phyloP scores from a whole-genome alignment of 2,888 invertebrate species.

The Nomada lathburiana region DNA sequence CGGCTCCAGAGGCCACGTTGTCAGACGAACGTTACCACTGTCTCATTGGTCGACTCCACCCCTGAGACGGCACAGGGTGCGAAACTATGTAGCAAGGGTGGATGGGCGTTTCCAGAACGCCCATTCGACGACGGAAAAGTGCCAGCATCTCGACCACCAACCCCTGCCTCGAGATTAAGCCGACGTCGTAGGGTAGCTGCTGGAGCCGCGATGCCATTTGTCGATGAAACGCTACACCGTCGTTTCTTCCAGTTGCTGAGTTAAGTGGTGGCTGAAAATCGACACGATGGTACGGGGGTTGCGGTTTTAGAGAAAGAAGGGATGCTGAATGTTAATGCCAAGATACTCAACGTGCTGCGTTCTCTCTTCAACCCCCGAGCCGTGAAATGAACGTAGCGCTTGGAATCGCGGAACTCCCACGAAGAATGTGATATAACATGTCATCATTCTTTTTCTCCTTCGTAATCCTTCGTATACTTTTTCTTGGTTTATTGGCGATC shows the following conservation, averaged over 20 bases:
- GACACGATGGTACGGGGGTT: slow-evolving; percentile 37
- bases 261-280: slow-evolving; percentile 15
- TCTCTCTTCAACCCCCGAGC: neutral
- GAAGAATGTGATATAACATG: neutral
- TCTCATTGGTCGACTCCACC: slow-evolving; percentile 82
- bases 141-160: slow-evolving; percentile 53
- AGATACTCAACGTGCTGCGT: slow-evolving; percentile 16
- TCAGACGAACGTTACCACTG: slow-evolving; percentile 79
- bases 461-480: too few relatives aligned
- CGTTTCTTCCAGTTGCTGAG: slow-evolving; percentile 19
- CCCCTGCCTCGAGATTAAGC: slow-evolving; percentile 56
- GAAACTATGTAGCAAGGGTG: slow-evolving; percentile 63
- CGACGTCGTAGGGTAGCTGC: slow-evolving; percentile 46
- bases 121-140: slow-evolving; percentile 57
- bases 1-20: slow-evolving; percentile 81
- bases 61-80: slow-evolving; percentile 60
- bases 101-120: slow-evolving; percentile 72
- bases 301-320: slow-evolving; percentile 39
- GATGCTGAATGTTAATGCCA: slow-evolving; percentile 57
- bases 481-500: too few relatives aligned
- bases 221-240: slow-evolving; percentile 24
- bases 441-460: too few relatives aligned
- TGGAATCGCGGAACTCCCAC: slow-evolving; percentile 16
- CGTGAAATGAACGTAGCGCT: slow-evolving; percentile 27
- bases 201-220: slow-evolving; percentile 50